These are phyloP conservation scores for Conger conger DNA, from an alignment of 2,113 vertebrate species.

Conservation along the genomic window DNA sequence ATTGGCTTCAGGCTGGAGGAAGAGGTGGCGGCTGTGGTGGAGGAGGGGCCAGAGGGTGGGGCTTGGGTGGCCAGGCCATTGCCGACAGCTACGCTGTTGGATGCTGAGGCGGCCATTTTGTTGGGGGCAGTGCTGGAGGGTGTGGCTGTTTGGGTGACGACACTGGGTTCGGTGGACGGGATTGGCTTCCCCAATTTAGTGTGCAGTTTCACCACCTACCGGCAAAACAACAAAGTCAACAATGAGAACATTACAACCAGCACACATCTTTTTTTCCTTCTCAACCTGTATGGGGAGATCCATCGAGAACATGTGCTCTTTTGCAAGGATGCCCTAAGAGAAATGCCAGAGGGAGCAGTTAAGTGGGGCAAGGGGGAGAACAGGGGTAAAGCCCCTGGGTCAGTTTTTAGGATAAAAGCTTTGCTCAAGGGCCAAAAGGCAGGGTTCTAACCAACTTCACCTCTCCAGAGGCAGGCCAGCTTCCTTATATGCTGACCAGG, in stretches of 20 bases:
- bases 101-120: slow-evolving; percentile 75
- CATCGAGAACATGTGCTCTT: too few relatives aligned
- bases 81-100: slow-evolving; percentile 71
- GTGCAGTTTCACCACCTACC: slow-evolving; percentile 94
- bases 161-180: slow-evolving; percentile 95
- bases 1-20: slow-evolving; percentile 68
- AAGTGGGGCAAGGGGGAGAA: too few relatives aligned
- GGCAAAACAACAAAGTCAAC: background rate
- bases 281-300: too few relatives aligned
- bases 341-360: too few relatives aligned
- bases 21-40: slow-evolving; percentile 45
- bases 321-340: too few relatives aligned
- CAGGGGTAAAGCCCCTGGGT: too few relatives aligned
- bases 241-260: background rate
- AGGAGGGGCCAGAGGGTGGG: slow-evolving; percentile 59
- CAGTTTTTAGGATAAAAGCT: too few relatives aligned
- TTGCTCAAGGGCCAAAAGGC: too few relatives aligned
- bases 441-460: too few relatives aligned
- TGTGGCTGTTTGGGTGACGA: slow-evolving; percentile 82
- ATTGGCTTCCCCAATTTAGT: slow-evolving; percentile 98
- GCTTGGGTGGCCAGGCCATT: slow-evolving; percentile 66
- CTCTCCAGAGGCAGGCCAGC: too few relatives aligned
- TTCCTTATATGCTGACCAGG: too few relatives aligned
- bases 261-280: too few relatives aligned
- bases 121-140: slow-evolving; percentile 79